Evolutionary conservation across 2,888 invertebrate species (phyloP).

Genomic region (Noctua fimbriata): DNA sequence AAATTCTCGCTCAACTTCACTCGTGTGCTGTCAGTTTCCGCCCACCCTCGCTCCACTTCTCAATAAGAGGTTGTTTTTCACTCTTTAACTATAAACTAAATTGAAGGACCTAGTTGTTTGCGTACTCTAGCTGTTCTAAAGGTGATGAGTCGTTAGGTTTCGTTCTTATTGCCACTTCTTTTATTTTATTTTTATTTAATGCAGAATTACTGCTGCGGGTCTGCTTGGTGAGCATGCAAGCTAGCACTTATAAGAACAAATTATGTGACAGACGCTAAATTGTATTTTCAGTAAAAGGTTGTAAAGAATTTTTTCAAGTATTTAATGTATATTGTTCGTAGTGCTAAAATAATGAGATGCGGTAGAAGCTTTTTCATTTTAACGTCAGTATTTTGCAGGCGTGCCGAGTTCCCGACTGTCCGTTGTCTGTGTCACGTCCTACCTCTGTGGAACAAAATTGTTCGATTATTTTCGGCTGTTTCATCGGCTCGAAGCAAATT

Average conservation of each 20-base stretch:
- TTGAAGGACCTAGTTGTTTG: constrained; percentile 65
- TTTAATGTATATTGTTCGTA: constrained; percentile 9
- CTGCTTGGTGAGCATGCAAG: constrained; percentile 27
- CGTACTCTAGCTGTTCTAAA: constrained; percentile 26
- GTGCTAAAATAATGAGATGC: constrained; percentile 24
- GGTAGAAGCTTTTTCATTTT: constrained; percentile 32
- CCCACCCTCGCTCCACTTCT: constrained; percentile 70
- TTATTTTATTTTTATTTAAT: neutral
- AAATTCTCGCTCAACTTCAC: constrained; percentile 66
- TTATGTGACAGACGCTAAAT: constrained; percentile 16
- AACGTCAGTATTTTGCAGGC: constrained; percentile 23
- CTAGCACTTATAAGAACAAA: constrained; percentile 2
- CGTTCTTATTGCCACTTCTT: constrained; percentile 9
- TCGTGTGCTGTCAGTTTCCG: constrained; percentile 62
- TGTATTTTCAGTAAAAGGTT: constrained; percentile 4
- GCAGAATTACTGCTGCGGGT: constrained; percentile 2
- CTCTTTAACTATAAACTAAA: constrained; percentile 66
- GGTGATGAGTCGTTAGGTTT: constrained; percentile 23
- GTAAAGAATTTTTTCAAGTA: neutral
- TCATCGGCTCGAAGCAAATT: constrained; percentile 62
- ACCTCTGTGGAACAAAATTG: constrained; percentile 47
- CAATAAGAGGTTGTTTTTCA: constrained; percentile 69
- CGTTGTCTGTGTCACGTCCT: constrained; percentile 37
- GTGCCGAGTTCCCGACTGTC: neutral
- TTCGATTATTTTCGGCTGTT: constrained; percentile 60